Evolutionary conservation across 2,113 vertebrate genomes (phyloP), one percentile per base, ranked within the genome.

Genomic region (Tachysurus vachellii): DNA sequence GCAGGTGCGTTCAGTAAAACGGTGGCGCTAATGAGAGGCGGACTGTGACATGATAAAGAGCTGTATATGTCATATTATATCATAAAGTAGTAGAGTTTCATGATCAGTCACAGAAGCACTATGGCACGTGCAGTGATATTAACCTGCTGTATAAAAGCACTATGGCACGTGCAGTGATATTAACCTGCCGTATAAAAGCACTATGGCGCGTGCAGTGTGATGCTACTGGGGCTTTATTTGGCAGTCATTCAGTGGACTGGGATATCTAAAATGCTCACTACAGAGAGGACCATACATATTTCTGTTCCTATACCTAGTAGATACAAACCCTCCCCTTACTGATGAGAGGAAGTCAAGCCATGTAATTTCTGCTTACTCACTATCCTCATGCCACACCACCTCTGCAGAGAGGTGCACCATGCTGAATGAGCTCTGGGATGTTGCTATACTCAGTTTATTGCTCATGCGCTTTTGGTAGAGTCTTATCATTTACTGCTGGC

Each of bases 321-420:
- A 17, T 56, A 80, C 64, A 59, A 89, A 80, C 88, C 89, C 85
- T 76, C 88, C 90, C 87, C 86, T 89, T 83, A 79, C 70, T 76
- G 88, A 86, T 91, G 84, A 88, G 90, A 89, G 89, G 86, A 76
- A 89, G 59, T 87, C 89, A 64, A 64, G 89, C 85, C 88, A 88
- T 44, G 59, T 90, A 62, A 93, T 89, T 93, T 92, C 61, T 95
- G 94, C 92, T 93, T 93, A 93, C 93, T 94, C 94, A 95, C 92
- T 91, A 92, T 64, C 83, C 91, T 92, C 89, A 90, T 71, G 89
- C 90, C 86, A 92, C 91, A 93, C 90, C 92, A 91, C 86, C 92
- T 77, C 89, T 93, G 91, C 90, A 92, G 85, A 84, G 56, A 79
- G 26, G 19, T 87, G 57, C 80, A 84, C 66, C 31, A 28, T 77